A percentile compares a stretch with the other conserved stretches of the same genome.
Evolutionary conservation across 2,797 vertebrate species (phyloP).

Genomic region (Pogonophryne albipinna): DNA sequence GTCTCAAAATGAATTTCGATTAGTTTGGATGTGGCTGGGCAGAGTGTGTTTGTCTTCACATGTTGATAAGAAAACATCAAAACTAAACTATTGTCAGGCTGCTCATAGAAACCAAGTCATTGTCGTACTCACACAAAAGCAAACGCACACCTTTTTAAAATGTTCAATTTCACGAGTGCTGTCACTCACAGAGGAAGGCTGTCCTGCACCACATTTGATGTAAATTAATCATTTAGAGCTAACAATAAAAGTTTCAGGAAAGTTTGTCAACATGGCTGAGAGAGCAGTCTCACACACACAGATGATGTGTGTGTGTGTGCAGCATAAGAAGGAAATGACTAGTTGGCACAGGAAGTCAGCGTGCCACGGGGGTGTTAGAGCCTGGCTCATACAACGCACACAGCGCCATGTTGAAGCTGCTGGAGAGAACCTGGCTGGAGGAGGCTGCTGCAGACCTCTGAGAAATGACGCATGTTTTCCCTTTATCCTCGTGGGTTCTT

Average conservation of each 20-base stretch:
- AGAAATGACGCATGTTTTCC: neutral
- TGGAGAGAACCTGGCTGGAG: neutral
- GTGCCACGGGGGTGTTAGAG: slow-evolving; percentile 27
- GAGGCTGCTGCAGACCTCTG: neutral
- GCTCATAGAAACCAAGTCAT: neutral
- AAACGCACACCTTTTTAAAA: neutral
- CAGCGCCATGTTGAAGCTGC: neutral
- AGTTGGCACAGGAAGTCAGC: slow-evolving; percentile 44
- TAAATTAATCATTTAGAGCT: neutral
- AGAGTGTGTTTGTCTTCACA: neutral
- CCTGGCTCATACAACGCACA: slow-evolving; percentile 35
- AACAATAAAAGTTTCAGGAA: neutral
- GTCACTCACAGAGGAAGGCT: neutral
- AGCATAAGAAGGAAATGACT: slow-evolving; percentile 42
- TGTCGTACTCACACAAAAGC: neutral
- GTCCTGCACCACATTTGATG: neutral
- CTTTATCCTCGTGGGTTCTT: neutral
- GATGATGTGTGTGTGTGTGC: neutral
- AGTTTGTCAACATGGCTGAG: slow-evolving; percentile 9
- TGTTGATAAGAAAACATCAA: neutral
- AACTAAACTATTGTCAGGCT: slow-evolving; percentile 1
- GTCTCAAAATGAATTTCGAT: neutral
- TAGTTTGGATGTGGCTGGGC: neutral
- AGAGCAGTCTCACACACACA: neutral
- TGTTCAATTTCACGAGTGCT: neutral